Evolutionary conservation across 2,888 invertebrate genomes (phyloP).

Genomic region (Papilio elwesi): DNA sequence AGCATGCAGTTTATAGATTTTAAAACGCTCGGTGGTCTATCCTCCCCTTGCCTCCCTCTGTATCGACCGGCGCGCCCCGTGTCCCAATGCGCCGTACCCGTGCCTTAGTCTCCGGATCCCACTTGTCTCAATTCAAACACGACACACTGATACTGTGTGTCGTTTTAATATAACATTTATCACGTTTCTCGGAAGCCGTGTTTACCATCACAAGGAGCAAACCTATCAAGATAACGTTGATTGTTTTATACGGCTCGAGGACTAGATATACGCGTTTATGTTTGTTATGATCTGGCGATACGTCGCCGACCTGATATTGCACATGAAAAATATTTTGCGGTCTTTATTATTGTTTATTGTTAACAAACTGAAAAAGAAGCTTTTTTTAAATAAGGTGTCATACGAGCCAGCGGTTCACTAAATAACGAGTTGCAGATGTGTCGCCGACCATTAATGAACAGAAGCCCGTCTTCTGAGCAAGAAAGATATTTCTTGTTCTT

Average conservation of each 20-base stretch:
- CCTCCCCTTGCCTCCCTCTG: slow-evolving; percentile 8
- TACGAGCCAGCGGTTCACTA: too few species aligned
- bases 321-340: slow-evolving; percentile 36
- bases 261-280: slow-evolving; percentile 45
- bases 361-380: too few species aligned
- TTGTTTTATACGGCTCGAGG: slow-evolving; percentile 67
- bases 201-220: slow-evolving; percentile 68
- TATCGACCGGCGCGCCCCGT: slow-evolving; percentile 22
- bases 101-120: background rate
- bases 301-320: slow-evolving; percentile 20
- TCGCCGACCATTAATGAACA: too few species aligned
- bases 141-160: slow-evolving; percentile 53
- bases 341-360: background rate
- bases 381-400: too few species aligned
- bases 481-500: too few species aligned
- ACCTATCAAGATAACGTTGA: slow-evolving; percentile 77
- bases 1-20: slow-evolving; percentile 1
- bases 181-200: slow-evolving; percentile 69
- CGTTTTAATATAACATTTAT: slow-evolving; percentile 63
- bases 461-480: too few species aligned
- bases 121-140: slow-evolving; percentile 43
- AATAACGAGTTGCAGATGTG: too few species aligned
- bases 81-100: background rate
- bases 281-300: slow-evolving; percentile 31
- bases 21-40: slow-evolving; percentile 1